Evolutionary conservation across 2,888 invertebrate species (phyloP), one percentile per base, ranked within the genome.

Genomic region (Tipula confusa): DNA sequence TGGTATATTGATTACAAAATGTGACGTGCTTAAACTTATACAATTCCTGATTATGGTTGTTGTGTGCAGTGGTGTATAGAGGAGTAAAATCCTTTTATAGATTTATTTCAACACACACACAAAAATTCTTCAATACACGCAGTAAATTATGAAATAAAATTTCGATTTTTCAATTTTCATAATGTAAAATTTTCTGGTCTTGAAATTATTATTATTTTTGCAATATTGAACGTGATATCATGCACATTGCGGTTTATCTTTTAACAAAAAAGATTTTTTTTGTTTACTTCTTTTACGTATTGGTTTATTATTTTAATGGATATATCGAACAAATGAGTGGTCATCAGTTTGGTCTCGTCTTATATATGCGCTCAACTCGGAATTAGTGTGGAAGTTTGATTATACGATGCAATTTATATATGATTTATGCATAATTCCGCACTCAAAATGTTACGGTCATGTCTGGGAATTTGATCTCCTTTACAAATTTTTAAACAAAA

Each of bases 161-260:
- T 24, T 24, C 64, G 64, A 64, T 24, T 64, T 64, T 24, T 24
- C 64, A 64, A 64, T 64, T 64, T 64, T 24, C 64, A 64, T 64
- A 64, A 64, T 64, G 64, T 64, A 64, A 64, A 64, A 64, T 64
- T 64, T 64, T 64, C 64, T 64, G 64, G 64, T 64, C 64, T 64
- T 64, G 64, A 64, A 64, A 64, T 64, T 24, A 24, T 64, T 64
- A 64, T 64, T 64, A 64, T 64, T 64, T 64, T 64, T 64, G 64
- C 64, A 64, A 64, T 64, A 64, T 64, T 64, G 64, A 64, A 64
- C 64, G 64, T 64, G 64, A 18, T 64, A 64, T 64, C 64, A 64
- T 64, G 64, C 64, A 24, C 64, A 24, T 64, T 64, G 64, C 64
- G 64, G 64, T 64, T 64, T 24, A 64, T 64, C 64, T 64, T 64